phyloP scores from a whole-genome alignment of 1,140 invertebrate genomes.

The Asbolus verrucosus region DNA sequence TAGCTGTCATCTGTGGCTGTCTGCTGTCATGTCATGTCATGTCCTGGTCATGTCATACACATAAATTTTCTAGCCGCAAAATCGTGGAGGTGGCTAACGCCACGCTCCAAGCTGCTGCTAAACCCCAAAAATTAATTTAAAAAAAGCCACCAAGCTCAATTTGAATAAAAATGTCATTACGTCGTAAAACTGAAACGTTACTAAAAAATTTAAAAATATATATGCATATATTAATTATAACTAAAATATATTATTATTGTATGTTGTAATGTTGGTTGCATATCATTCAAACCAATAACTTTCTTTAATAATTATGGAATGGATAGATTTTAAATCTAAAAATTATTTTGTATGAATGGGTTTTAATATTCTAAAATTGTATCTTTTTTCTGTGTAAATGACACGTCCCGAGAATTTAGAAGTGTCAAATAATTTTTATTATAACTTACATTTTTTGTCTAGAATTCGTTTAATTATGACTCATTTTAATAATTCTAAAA shows the following conservation, averaged over 20 bases:
- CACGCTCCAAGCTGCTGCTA: background rate
- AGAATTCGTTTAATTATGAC: background rate
- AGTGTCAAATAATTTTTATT: background rate
- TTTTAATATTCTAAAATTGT: background rate
- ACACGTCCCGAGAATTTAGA: no score
- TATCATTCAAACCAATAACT: background rate
- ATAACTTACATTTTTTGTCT: background rate
- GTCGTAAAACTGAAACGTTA: background rate
- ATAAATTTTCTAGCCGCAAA: no score
- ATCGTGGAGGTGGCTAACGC: background rate
- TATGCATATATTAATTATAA: background rate
- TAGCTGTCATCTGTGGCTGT: background rate
- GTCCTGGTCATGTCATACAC: no score
- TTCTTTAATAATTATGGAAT: background rate
- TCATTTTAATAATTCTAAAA: no score
- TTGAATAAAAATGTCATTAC: background rate
- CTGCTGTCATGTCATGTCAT: no score
- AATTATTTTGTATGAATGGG: background rate
- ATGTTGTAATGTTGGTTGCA: background rate
- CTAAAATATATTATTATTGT: no score
- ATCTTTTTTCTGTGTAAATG: background rate
- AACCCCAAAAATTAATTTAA: background rate
- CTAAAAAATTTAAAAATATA: background rate
- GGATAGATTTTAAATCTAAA: background rate
- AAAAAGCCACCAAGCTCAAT: background rate